Evolutionary conservation across 2,888 invertebrate species (phyloP).

Genomic region (Dynastes tityus): DNA sequence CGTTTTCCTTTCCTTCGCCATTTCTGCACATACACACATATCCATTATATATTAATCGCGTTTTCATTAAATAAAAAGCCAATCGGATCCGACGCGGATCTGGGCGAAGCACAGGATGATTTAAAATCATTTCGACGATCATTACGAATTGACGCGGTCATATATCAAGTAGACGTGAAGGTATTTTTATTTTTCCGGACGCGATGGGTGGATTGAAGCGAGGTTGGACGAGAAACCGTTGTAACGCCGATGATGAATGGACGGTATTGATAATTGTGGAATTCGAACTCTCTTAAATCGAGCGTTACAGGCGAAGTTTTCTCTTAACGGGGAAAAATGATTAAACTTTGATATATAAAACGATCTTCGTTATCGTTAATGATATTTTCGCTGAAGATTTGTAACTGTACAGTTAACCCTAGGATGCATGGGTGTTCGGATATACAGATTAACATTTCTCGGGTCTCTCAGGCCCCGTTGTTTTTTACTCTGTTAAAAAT

Average conservation of each 20-base stretch:
- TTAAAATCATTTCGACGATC: slow-evolving; percentile 23
- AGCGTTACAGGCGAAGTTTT: background rate
- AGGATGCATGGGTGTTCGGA: no score
- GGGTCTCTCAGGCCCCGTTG: no score
- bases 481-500: no score
- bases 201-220: background rate
- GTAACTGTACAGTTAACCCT: no score
- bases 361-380: background rate
- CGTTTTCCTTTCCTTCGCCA: background rate
- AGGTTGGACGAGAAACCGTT: background rate
- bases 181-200: slow-evolving; percentile 13
- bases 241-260: background rate
- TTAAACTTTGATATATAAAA: background rate
- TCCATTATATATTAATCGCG: slow-evolving; percentile 1
- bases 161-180: slow-evolving; percentile 22
- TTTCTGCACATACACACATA: background rate
- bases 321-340: background rate
- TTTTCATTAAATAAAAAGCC: slow-evolving; percentile 36
- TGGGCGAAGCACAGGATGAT: background rate
- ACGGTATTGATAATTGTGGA: background rate
- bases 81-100: slow-evolving; percentile 7
- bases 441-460: no score
- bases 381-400: no score
- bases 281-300: background rate
- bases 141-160: slow-evolving; percentile 15